Percentiles rank a stretch among this genome's conserved stretches.
Evolutionary conservation across 2,797 vertebrate species (phyloP).

Genomic region (Syngnathus rostellatus): DNA sequence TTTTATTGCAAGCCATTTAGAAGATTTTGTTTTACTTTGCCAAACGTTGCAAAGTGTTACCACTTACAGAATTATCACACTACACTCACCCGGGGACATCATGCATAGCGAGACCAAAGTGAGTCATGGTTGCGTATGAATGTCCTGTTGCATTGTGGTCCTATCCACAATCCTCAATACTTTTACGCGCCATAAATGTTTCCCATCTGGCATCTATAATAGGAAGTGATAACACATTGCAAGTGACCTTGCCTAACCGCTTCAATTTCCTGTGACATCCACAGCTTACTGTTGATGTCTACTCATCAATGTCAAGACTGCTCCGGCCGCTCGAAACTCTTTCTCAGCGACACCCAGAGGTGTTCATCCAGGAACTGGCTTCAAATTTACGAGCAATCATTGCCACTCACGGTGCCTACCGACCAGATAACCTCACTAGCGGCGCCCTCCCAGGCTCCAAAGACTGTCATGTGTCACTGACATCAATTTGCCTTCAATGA

Average conservation of each 20-base stretch:
- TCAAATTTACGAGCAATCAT: constrained; percentile 76
- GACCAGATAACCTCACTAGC: constrained; percentile 40
- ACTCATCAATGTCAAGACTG: constrained; percentile 67
- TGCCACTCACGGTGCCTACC: constrained; percentile 78
- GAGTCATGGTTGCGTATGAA: too few species aligned
- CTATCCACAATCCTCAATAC: too few species aligned
- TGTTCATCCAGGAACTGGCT: constrained; percentile 78
- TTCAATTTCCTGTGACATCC: not conserved
- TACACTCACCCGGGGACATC: too few species aligned
- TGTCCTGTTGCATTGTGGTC: too few species aligned
- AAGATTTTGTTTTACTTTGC: too few species aligned
- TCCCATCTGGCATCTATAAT: not conserved
- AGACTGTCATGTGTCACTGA: not conserved
- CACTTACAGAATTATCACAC: too few species aligned
- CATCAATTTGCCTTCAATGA: not conserved
- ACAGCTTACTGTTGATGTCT: constrained; percentile 76
- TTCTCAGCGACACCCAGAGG: constrained; percentile 71
- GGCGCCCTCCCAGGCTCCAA: not conserved
- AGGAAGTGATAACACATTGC: not conserved
- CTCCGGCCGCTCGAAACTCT: constrained; percentile 73
- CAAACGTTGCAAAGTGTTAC: too few species aligned
- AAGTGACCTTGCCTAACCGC: not conserved
- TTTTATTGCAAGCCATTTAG: too few species aligned
- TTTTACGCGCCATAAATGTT: too few species aligned
- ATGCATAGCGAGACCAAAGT: too few species aligned